phyloP scores from a whole-genome alignment of 2,888 invertebrate species.

The Augochlorella aurata region DNA sequence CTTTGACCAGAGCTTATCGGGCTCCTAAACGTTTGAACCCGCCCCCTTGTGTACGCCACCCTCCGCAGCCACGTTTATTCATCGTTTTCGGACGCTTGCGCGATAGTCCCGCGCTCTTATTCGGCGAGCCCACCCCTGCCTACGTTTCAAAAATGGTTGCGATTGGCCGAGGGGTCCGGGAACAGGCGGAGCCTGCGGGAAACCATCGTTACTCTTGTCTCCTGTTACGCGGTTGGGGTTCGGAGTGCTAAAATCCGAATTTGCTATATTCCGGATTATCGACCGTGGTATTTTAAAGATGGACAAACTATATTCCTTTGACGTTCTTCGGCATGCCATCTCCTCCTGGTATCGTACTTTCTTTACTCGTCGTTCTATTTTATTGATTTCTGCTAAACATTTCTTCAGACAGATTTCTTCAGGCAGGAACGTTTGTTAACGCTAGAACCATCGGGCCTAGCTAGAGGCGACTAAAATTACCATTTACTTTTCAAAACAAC shows the following conservation, averaged over 20 bases:
- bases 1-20: conserved; percentile 15
- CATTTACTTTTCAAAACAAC: no score
- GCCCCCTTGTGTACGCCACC: conserved; percentile 36
- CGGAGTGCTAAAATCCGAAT: neutral
- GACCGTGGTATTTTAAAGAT: conserved; percentile 53
- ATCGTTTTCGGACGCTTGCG: conserved; percentile 36
- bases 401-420: no score
- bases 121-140: conserved; percentile 17
- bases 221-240: conserved; percentile 18
- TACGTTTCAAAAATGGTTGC: neutral
- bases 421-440: no score
- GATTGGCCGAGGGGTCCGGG: conserved; percentile 26
- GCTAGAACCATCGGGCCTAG: no score
- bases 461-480: no score
- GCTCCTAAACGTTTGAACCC: conserved; percentile 18
- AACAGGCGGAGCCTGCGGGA: conserved; percentile 36
- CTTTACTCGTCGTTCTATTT: neutral
- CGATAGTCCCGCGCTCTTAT: conserved; percentile 18
- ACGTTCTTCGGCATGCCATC: neutral
- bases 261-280: conserved; percentile 42
- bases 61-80: conserved; percentile 16
- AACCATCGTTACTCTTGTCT: conserved; percentile 22
- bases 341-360: neutral
- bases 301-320: conserved; percentile 18
- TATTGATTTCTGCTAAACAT: no score